Conservation (phyloP, 2,888 invertebrate species). For the Diogma glabrata region DNA sequence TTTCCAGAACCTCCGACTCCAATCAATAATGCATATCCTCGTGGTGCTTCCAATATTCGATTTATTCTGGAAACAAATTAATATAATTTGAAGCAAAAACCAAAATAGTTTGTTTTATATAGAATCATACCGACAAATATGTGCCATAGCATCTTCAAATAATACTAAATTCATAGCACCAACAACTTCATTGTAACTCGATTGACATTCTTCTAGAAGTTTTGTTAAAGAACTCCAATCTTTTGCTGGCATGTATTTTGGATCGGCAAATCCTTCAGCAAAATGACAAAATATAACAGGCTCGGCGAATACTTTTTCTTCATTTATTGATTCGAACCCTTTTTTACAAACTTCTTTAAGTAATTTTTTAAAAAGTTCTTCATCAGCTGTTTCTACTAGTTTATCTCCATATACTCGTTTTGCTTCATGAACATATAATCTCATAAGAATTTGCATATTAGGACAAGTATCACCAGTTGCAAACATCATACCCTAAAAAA, state of each 20-base stretch:
- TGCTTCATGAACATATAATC: constrained; percentile 85
- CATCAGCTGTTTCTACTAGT: constrained; percentile 68
- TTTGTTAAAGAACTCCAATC: constrained; percentile 60
- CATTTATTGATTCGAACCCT: constrained; percentile 59
- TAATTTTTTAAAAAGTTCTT: constrained; percentile 59
- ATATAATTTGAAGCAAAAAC: neutral
- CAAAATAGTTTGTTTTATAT: neutral
- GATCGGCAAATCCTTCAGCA: constrained; percentile 80
- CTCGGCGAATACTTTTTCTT: constrained; percentile 53
- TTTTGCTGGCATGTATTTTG: constrained; percentile 73
- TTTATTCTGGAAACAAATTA: too few species aligned
- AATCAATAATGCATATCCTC: constrained; percentile 83
- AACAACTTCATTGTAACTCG: constrained; percentile 77
- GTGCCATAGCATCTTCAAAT: constrained; percentile 90
- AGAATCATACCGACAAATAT: constrained; percentile 70
- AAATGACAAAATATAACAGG: constrained; percentile 90
- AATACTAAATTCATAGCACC: constrained; percentile 89
- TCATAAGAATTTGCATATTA: constrained; percentile 54
- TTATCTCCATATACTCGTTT: constrained; percentile 87
- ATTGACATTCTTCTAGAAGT: constrained; percentile 67
- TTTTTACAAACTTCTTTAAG: constrained; percentile 68
- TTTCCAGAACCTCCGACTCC: constrained; percentile 95
- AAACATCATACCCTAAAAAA: constrained; percentile 81
- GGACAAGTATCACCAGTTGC: constrained; percentile 65
- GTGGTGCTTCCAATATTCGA: constrained; percentile 80